Evolutionary conservation across 2,888 invertebrate species (phyloP).

Genomic region (Bombyx huttoni): DNA sequence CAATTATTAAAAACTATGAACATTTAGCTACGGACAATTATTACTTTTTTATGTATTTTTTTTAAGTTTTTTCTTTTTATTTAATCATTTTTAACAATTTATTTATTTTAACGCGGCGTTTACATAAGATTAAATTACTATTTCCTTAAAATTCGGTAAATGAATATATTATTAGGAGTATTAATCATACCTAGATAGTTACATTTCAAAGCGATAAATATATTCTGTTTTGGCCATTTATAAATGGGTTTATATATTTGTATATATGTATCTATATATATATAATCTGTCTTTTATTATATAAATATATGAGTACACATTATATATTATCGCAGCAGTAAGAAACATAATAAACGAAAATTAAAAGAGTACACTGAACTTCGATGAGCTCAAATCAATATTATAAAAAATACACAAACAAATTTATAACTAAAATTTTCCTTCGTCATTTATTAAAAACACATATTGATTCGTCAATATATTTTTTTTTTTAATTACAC

Average conservation of each 20-base stretch:
- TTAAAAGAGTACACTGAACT: not conserved
- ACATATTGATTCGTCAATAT: no score
- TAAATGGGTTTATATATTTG: not conserved
- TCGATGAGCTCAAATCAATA: no score
- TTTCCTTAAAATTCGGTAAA: not conserved
- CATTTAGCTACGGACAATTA: not conserved
- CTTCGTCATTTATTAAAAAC: no score
- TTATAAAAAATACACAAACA: no score
- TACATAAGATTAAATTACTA: not conserved
- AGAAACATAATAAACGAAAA: not conserved
- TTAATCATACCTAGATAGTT: not conserved
- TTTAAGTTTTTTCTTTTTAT: not conserved
- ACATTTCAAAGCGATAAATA: not conserved
- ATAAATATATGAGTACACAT: not conserved
- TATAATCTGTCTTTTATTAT: not conserved
- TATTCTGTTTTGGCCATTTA: not conserved
- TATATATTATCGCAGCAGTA: not conserved
- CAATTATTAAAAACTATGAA: not conserved
- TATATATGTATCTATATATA: not conserved
- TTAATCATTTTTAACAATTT: not conserved
- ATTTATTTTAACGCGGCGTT: not conserved
- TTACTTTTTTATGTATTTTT: not conserved
- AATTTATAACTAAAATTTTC: no score
- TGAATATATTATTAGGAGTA: not conserved
- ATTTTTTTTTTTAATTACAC: no score